Conservation (phyloP, 2,888 invertebrate genomes). For the Incurvaria masculella region DNA sequence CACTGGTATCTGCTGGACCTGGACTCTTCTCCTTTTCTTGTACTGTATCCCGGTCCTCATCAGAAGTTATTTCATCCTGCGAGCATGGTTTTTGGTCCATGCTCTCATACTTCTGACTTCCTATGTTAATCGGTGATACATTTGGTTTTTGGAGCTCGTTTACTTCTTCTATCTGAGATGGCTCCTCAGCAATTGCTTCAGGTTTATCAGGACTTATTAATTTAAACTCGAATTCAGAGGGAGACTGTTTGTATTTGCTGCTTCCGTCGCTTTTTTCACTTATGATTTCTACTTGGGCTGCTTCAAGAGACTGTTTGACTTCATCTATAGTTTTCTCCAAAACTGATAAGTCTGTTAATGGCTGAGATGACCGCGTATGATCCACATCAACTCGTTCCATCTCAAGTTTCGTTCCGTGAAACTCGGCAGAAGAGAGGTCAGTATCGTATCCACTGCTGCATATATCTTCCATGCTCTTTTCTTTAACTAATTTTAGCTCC, state of each 20-base stretch:
- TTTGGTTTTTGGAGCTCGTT: constrained; percentile 28
- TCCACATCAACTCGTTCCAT: constrained; percentile 49
- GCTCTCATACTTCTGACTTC: constrained; percentile 43
- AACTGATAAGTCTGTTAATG: constrained; percentile 52
- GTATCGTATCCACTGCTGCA: constrained; percentile 66
- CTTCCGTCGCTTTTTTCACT: constrained; percentile 62
- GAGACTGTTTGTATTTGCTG: constrained; percentile 66
- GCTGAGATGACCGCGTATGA: constrained; percentile 49
- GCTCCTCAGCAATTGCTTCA: constrained; percentile 59
- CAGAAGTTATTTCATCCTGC: constrained; percentile 48
- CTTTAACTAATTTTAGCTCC: constrained; percentile 44
- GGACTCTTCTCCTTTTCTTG: constrained; percentile 40
- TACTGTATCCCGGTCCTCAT: constrained; percentile 49
- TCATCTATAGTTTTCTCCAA: constrained; percentile 70
- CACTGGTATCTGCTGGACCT: constrained; percentile 34
- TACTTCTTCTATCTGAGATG: constrained; percentile 46
- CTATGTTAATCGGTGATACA: constrained; percentile 20
- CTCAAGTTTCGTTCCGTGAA: constrained; percentile 53
- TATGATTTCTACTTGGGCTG: constrained; percentile 66
- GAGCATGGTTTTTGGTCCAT: constrained; percentile 39
- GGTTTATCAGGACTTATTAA: constrained; percentile 53
- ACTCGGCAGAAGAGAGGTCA: constrained; percentile 63
- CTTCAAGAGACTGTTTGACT: constrained; percentile 67
- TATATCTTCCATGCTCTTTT: constrained; percentile 62
- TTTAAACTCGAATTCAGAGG: constrained; percentile 72